Conservation (phyloP, 2,797 vertebrate species). For the Selene dorsalis region DNA sequence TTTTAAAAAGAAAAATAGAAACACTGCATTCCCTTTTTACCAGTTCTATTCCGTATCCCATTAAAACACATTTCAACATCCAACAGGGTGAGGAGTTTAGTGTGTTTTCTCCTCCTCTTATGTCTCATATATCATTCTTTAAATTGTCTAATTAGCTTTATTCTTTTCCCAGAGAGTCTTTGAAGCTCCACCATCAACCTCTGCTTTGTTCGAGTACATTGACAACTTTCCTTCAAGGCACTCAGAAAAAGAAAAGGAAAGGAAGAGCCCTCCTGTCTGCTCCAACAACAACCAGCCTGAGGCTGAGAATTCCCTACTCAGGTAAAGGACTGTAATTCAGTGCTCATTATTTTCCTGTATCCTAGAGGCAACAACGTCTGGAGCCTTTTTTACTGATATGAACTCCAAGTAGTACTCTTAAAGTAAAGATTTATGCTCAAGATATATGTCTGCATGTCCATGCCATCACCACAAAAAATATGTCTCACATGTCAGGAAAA, state of each 20-base stretch:
- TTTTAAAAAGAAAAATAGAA: no score
- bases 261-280: constrained; percentile 66
- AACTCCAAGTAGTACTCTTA: background rate
- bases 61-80: background rate
- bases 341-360: background rate
- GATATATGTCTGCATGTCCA: background rate
- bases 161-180: constrained; percentile 77
- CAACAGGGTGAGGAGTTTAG: background rate
- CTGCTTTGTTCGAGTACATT: constrained; percentile 78
- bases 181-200: constrained; percentile 77
- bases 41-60: no score
- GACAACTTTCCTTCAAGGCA: constrained; percentile 83
- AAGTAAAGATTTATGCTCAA: background rate
- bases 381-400: background rate
- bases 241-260: constrained; percentile 80
- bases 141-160: background rate
- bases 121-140: background rate
- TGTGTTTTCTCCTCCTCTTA: background rate
- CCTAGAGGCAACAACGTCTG: background rate
- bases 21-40: no score
- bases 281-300: constrained; percentile 47
- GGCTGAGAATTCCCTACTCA: constrained; percentile 79
- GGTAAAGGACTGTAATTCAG: constrained; percentile 65
- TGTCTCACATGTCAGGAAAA: background rate
- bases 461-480: background rate